Percentiles rank a stretch among this genome's conserved stretches.
phyloP scores from a whole-genome alignment of 2,113 vertebrate species.

The Chaetura pelagica region DNA sequence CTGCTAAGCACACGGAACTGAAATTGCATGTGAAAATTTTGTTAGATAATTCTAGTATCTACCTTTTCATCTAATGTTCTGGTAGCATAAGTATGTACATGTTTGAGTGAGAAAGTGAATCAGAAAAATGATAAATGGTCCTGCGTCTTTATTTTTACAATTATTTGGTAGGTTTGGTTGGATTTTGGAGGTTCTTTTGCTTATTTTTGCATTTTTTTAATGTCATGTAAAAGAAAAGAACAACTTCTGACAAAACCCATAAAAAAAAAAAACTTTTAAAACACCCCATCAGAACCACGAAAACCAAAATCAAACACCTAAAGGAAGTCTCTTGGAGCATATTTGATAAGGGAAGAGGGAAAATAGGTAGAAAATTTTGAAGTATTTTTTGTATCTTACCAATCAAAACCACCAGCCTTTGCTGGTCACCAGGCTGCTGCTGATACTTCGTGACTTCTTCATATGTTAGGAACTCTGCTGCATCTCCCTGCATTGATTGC shows the following conservation, averaged over 20 bases:
- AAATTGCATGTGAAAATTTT: background rate
- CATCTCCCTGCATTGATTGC: constrained; percentile 43
- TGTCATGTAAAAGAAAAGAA: background rate
- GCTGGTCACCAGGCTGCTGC: constrained; percentile 82
- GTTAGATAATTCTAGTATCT: background rate
- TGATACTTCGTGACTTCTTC: constrained; percentile 90
- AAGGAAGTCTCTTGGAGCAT: background rate
- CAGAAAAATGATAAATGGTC: background rate
- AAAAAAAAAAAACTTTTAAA: background rate
- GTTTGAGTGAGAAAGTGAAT: background rate
- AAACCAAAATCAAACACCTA: background rate
- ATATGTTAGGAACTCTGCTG: constrained; percentile 83
- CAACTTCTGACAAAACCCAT: background rate
- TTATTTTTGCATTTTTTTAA: background rate
- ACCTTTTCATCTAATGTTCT: background rate
- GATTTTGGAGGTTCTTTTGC: accelerated
- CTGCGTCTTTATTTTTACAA: background rate
- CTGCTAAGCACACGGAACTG: background rate
- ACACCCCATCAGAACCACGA: background rate
- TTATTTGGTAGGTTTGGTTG: background rate
- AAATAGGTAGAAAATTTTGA: background rate
- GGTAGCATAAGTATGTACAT: background rate
- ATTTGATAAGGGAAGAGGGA: background rate
- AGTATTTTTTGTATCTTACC: constrained; percentile 72
- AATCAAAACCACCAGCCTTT: constrained; percentile 90